Evolutionary conservation across 2,888 invertebrate species (phyloP), one percentile per base, ranked within the genome.

Genomic region (Tinea semifulvella): DNA sequence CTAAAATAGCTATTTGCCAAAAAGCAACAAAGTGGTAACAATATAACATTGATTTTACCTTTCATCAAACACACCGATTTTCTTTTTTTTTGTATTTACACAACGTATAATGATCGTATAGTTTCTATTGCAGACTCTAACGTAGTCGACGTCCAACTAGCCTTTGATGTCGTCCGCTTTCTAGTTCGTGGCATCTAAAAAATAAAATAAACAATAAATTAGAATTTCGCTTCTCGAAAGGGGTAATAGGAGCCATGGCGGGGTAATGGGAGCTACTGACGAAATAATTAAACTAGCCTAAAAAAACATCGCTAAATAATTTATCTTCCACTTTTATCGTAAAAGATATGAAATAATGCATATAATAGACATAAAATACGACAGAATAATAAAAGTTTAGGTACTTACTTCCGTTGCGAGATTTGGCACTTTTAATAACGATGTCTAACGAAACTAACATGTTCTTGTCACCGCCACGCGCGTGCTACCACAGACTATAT

Each of bases 381-480:
- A 38, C 17, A 38, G 38, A 38, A 38, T 38, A 38, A 38, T 38
- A 38, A 38, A 38, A 38, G 38, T 38, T 38, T 14, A 38, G 38
- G 38, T 38, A 16, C 38, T 38, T 38, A 38, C 38, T 38, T 38
- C 17, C 16, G 4, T 38, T 38, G 38, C 38, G 38, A 38, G 13
- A 38, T 38, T 38, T 38, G 16, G 17, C 16, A 38, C 16, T 38
- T 38, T 38, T 38, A 16, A 14, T 38, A 38, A 38, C 13, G 38
- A 38, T 38, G 17, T 16, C 13, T 36, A 22, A 22, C 25, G 8
- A 22, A 22, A 22, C 25, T 22, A 22, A 22, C 25, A 22, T 5
- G 25, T 8, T 22, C 25, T 22, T 22, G 25, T 22, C 25, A 22
- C 25, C 6, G 25, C 25, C 25, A 22, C 8, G 25, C 25, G 25